These are phyloP conservation scores for Jacana jacana DNA, from an alignment of 2,113 vertebrate genomes.

Conservation along the genomic window DNA sequence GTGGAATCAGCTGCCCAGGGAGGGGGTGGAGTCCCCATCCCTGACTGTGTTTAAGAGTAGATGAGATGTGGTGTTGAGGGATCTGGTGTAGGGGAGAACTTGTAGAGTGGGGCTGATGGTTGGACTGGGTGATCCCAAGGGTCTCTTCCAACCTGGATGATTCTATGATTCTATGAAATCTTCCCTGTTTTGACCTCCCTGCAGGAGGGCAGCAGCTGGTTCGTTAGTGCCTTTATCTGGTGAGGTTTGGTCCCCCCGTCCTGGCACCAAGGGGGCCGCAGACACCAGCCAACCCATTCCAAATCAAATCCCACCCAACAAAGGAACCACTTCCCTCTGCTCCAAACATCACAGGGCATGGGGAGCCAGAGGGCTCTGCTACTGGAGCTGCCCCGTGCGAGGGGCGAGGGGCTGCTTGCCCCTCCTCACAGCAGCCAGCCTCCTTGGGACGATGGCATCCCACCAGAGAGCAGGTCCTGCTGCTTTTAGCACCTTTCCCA, in stretches of 20 bases:
- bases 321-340: background rate
- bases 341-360: background rate
- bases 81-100: too few relatives aligned
- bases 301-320: background rate
- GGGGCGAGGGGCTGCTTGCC: background rate
- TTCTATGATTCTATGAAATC: too few relatives aligned
- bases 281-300: background rate
- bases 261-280: too few relatives aligned
- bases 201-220: rapidly evolving
- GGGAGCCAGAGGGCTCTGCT: background rate
- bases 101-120: too few relatives aligned
- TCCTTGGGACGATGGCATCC: background rate
- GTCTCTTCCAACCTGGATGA: too few relatives aligned
- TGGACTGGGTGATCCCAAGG: too few relatives aligned
- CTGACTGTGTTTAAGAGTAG: too few relatives aligned
- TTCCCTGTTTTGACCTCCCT: background rate
- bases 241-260: rapidly evolving
- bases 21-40: too few relatives aligned
- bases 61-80: too few relatives aligned
- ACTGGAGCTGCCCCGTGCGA: rapidly evolving
- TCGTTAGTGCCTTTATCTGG: rapidly evolving
- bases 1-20: too few relatives aligned
- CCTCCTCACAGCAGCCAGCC: background rate
- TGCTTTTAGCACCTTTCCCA: background rate
- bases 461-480: background rate